Percentiles rank a stretch among this genome's conserved stretches.
Evolutionary conservation across 2,797 vertebrate species (phyloP).

Genomic region (Erethizon dorsatum): DNA sequence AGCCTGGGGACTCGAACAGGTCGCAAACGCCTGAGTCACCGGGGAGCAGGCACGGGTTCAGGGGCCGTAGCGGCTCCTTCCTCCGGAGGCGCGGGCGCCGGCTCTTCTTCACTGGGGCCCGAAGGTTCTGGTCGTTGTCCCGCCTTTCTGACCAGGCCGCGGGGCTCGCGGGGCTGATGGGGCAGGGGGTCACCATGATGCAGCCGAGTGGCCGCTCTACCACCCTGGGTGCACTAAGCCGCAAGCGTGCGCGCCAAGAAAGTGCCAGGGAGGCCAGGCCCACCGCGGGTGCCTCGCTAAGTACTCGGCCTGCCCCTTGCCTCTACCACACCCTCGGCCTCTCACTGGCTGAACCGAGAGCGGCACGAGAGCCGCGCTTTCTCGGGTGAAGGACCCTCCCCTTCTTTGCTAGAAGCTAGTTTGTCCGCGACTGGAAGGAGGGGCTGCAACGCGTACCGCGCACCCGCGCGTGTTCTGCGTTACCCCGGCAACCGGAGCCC

Average conservation of each 20-base stretch:
- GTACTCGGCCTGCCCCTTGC: constrained; percentile 44
- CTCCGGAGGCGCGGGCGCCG: constrained; percentile 87
- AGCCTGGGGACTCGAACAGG: constrained; percentile 79
- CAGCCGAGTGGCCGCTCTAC: not conserved
- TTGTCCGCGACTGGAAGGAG: not conserved
- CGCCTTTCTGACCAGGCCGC: constrained; percentile 52
- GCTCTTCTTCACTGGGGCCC: constrained; percentile 86
- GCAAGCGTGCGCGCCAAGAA: not conserved
- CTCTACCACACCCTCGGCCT: constrained; percentile 69
- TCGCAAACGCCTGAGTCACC: constrained; percentile 69
- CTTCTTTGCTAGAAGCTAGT: not conserved
- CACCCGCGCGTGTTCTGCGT: constrained; percentile 49
- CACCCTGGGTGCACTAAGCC: accelerated
- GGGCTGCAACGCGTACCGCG: not conserved
- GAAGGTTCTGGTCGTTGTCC: constrained; percentile 70
- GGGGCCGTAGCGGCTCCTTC: constrained; percentile 88
- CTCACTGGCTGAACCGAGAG: constrained; percentile 77
- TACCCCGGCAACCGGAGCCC: constrained; percentile 59
- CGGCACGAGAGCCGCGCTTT: constrained; percentile 84
- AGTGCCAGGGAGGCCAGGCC: not conserved
- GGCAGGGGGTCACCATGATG: constrained; percentile 76
- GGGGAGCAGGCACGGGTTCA: constrained; percentile 83
- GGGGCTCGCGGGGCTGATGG: constrained; percentile 79
- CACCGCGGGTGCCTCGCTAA: constrained; percentile 82
- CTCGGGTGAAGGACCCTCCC: constrained; percentile 90